Base-by-base conservation (phyloP, 53 echinoderm and acorn worm genomes). In the Arbacia lixula region DNA sequence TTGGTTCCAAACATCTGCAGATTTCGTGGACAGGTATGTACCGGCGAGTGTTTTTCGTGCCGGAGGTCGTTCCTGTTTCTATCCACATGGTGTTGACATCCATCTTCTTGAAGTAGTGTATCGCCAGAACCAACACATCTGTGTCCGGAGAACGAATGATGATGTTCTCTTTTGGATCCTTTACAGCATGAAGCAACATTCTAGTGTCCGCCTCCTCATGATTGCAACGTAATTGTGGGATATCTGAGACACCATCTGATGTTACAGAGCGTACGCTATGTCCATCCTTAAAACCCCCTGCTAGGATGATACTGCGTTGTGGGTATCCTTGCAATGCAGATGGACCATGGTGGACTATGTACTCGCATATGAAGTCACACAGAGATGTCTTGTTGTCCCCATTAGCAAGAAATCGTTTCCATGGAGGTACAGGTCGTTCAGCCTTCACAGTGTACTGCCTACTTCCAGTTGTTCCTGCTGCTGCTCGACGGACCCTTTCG, bases 141-240 rank as follows among this genome's bases (percentile, higher is more conserved):
- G 83, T 83, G 42, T 83, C 83, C 2, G 83, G 83, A 16, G 83
- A 83, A 4, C 60, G 62, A 49, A 76, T 53, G 43, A 83, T 40
- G 36, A 51, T 33, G 19, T 52, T 49, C 11, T 46, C 31, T 1
- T 52, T 28, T 25, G 11, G 33, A 11, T 52, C 46, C 49, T 21
- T 14, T 14, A 68, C 34, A 29, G 68, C 68, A 51, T 84, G 84
- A 25, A 84, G 62, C 27, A 84, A 14, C 24, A 84, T 84, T 8
- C 84, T 19, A 3, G 69, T 84, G 20, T 84, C 84, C 16, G 84
- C 84, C 32, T 84, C 84, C 26, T 53, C 69, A n/a, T 84, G 84
- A 24, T 40, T 52, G 10, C 39, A 60, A 12, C n/a, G 14, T 3
- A 84, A 25, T 16, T 50, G 10, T 21, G 65, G 19, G 11, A 60